Evolutionary conservation across 1,140 invertebrate genomes (phyloP).

Genomic region (Phocides pigmalion): DNA sequence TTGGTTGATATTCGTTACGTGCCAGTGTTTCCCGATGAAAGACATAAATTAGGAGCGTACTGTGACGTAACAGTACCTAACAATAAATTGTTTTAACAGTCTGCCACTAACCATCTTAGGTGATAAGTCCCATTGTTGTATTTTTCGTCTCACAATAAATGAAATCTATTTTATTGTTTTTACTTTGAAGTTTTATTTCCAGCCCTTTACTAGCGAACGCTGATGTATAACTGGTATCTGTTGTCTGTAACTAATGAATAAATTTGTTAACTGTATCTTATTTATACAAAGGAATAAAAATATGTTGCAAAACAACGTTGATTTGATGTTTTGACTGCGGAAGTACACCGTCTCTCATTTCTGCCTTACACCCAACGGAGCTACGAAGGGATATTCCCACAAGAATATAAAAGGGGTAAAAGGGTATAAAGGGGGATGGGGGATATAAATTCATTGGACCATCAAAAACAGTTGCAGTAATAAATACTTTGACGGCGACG

Average conservation of each 20-base stretch:
- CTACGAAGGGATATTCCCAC: too few relatives aligned
- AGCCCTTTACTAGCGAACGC: not conserved
- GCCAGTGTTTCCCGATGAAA: slow-evolving; percentile 80
- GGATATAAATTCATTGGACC: too few relatives aligned
- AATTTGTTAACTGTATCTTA: not conserved
- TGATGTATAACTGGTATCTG: too few relatives aligned
- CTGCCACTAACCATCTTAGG: slow-evolving; percentile 83
- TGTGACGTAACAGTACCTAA: slow-evolving; percentile 57
- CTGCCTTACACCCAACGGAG: not conserved
- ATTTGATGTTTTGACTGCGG: not conserved
- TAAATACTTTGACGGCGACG: too few relatives aligned
- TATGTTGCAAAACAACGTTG: not conserved
- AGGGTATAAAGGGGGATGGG: too few relatives aligned
- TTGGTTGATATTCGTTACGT: slow-evolving; percentile 80
- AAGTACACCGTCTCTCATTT: not conserved
- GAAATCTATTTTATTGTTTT: slow-evolving; percentile 84
- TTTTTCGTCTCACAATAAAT: slow-evolving; percentile 84
- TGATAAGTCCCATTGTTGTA: slow-evolving; percentile 83
- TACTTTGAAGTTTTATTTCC: slow-evolving; percentile 74
- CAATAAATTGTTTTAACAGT: slow-evolving; percentile 79
- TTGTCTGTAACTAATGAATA: not conserved
- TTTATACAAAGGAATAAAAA: not conserved
- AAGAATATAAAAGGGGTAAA: too few relatives aligned
- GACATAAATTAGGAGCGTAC: slow-evolving; percentile 79
- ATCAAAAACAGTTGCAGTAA: too few relatives aligned